Percentiles rank a stretch among this genome's conserved stretches.
Evolutionary conservation across 1,140 invertebrate genomes (phyloP).

Genomic region (Pseudomyrmex concolor): DNA sequence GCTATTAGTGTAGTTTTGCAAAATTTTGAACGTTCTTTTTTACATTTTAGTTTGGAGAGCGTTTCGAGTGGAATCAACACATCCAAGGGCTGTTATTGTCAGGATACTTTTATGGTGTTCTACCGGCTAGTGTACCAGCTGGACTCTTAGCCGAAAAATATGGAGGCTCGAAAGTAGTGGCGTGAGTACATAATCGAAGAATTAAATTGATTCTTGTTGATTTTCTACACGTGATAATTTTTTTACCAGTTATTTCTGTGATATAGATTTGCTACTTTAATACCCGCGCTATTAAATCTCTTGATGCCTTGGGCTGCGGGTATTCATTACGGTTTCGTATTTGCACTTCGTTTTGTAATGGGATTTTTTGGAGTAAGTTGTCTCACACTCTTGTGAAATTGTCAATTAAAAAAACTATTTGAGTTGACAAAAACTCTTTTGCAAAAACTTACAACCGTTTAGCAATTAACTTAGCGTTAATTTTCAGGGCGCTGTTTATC

Average conservation of each 20-base stretch:
- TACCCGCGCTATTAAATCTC: slow-evolving; percentile 89
- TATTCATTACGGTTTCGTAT: slow-evolving; percentile 87
- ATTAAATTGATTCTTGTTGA: slow-evolving; percentile 31
- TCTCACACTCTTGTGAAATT: background rate
- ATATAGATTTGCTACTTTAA: slow-evolving; percentile 86
- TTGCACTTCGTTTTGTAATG: slow-evolving; percentile 88
- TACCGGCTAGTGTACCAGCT: slow-evolving; percentile 86
- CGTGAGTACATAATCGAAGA: slow-evolving; percentile 74
- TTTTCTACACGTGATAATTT: background rate
- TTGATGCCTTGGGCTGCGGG: slow-evolving; percentile 88
- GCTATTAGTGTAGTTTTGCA: background rate
- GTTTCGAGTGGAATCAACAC: slow-evolving; percentile 87
- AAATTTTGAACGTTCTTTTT: background rate
- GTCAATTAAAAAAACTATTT: background rate
- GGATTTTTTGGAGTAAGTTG: slow-evolving; percentile 88
- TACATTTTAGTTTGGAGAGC: slow-evolving; percentile 83
- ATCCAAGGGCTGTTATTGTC: slow-evolving; percentile 88
- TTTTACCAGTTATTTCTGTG: background rate
- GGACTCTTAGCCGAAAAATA: slow-evolving; percentile 91
- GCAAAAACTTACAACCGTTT: no score
- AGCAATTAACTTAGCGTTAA: background rate
- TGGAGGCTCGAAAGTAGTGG: slow-evolving; percentile 90
- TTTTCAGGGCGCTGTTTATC: slow-evolving; percentile 89
- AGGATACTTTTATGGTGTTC: slow-evolving; percentile 89
- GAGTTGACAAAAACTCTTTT: no score